Base-by-base conservation (phyloP, 2,888 invertebrate genomes). In the Eretmocerus hayati region DNA sequence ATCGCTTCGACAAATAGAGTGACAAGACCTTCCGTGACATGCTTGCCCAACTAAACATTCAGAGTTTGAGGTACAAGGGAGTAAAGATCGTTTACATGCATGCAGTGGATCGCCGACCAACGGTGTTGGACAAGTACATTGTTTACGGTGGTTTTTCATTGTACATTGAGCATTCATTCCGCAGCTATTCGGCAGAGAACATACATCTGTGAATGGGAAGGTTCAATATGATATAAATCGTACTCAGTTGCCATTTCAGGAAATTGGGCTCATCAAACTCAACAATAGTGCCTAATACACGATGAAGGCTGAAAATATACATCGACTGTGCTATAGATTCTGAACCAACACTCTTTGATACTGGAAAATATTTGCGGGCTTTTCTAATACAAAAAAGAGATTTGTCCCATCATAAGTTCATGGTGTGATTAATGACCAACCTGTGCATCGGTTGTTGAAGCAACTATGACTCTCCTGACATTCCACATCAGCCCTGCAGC, bases 121-220 rank as follows among this genome's bases (percentile, higher is more conserved):
- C 15, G 81, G 80, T 40, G 75, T 62, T 3, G 86, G 84, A 66
- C 92, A 92, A 18, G 73, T 72, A 64, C 92, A 93, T 37, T 80
- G 72, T 54, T 87, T 87, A 52, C 77, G 75, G 66, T 92, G 90
- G 60, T 85, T 80, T 53, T 76, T 69, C 2, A 85, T 79, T 11
- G 72, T 66, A 63, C 92, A 92, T 49, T 81, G 65, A 0, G 91
- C 87, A 64, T 92, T 92, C 4, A 85, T 84, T 35, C 91, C 91
- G 63, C 91, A 91, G 20, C 87, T 82, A 5, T 85, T 84, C 15
- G 87, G 83, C 46, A 84, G 79, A 0, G 75, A 73, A 64, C 92
- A 93, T 13, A 86, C 80, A 74, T 91, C 76, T 69, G 52, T 20
- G 50, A 56, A 53, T 44, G 50, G 35, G 11, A 26, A 26, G 26